Percentiles rank a stretch among this genome's conserved stretches.
Conservation (phyloP, 2,797 vertebrate genomes). For the Neostethus bicornis region DNA sequence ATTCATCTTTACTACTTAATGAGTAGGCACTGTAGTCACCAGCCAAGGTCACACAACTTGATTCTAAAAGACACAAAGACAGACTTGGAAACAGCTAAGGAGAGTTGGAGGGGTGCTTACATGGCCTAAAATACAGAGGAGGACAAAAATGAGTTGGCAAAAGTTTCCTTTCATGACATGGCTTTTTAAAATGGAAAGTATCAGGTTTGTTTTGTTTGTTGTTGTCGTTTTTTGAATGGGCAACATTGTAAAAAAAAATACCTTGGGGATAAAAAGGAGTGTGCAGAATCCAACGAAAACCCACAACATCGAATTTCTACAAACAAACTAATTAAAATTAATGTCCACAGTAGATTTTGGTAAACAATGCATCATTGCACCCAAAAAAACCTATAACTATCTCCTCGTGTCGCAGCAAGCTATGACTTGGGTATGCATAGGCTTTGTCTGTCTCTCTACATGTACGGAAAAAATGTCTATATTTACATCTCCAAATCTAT, state of each 20-base stretch:
- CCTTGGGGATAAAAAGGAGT: constrained; percentile 51
- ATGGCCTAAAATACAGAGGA: constrained; percentile 33
- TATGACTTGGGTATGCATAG: no score
- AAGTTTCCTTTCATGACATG: constrained; percentile 55
- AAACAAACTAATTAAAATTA: constrained; percentile 69
- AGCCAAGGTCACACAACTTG: constrained; percentile 77
- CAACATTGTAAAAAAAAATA: constrained; percentile 42
- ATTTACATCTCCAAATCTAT: no score
- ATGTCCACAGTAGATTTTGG: constrained; percentile 58
- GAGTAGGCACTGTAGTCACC: constrained; percentile 76
- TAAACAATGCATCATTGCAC: constrained; percentile 38
- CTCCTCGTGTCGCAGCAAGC: no score
- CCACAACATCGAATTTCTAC: constrained; percentile 70
- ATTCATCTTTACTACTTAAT: constrained; percentile 84
- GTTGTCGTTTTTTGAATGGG: no score
- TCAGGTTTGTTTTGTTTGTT: no score
- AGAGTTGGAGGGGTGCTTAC: constrained; percentile 30
- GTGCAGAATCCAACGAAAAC: constrained; percentile 57
- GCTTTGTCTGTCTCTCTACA: no score
- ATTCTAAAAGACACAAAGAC: constrained; percentile 58
- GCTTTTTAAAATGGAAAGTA: constrained; percentile 48
- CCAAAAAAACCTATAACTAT: constrained; percentile 29
- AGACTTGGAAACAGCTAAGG: constrained; percentile 50
- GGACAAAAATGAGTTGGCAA: constrained; percentile 38
- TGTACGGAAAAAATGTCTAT: no score